Percentiles rank a stretch among this genome's conserved stretches.
Conservation (phyloP, 1,140 invertebrate genomes). For the Papilio dardanus region DNA sequence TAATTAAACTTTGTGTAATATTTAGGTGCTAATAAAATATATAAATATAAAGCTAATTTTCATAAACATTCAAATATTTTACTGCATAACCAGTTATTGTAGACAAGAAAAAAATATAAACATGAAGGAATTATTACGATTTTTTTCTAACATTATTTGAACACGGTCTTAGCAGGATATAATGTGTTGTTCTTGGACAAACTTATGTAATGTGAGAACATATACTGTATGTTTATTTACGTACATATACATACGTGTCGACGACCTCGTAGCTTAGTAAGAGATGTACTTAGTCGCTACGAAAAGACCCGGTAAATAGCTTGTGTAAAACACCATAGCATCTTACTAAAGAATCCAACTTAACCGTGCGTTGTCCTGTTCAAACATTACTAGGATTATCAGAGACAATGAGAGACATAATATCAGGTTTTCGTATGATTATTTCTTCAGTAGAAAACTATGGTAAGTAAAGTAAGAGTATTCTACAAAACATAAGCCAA, state of each 20-base stretch:
- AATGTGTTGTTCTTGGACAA: conserved; percentile 53
- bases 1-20: no score
- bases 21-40: not conserved
- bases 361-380: not conserved
- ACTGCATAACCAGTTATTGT: conserved; percentile 19
- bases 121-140: conserved; percentile 14
- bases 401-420: no score
- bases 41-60: conserved; percentile 40
- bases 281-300: not conserved
- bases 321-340: not conserved
- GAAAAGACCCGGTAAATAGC: not conserved
- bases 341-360: not conserved
- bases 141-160: conserved; percentile 21
- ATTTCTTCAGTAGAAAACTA: no score
- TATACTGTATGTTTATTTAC: conserved; percentile 42
- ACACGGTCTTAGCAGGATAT: conserved; percentile 65
- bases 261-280: conserved; percentile 32
- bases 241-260: conserved; percentile 39
- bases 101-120: conserved; percentile 19
- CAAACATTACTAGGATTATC: no score
- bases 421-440: no score
- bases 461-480: no score
- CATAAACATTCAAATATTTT: not conserved
- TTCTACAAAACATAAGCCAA: no score
- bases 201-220: conserved; percentile 51